Base-by-base conservation (phyloP, 1,140 invertebrate species). In the Atta texana region DNA sequence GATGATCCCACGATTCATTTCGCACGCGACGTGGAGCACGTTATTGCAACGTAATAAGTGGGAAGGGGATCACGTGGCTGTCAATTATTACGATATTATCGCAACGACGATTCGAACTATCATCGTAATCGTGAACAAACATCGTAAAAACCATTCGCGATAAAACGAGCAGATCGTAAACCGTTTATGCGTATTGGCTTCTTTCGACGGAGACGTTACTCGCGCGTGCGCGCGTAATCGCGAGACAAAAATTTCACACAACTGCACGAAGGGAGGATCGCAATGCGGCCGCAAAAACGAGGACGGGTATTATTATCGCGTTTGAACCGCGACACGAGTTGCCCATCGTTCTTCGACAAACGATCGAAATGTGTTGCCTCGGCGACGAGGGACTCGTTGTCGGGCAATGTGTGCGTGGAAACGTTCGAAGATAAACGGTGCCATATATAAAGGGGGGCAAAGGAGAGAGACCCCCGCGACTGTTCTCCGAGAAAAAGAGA, bases 281-380 rank as follows among this genome's bases (percentile, higher is more conserved):
- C 31, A n/a, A 49, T 24, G 28, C n/a, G 21, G 21, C 14, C 59
- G 44, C 59, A 21, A 55, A 31, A n/a, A 16, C 24, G 18, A 12
- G 18, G 16, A 4, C 63, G 12, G 63, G 28, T 12, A 69, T 81
- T 24, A 57, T 78, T 34, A 49, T 78, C 61, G 76, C 51, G 51
- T 55, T 80, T 39, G n/a, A 68, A 34, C 44, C 31, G 63, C 49
- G 77, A 80, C 31, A 68, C 31, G 44, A 51, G n/a, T 34, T 18
- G 31, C 12, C n/a, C 49, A 31, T 34, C 18, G 16, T 53, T 53
- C 18, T 14, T 14, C 61, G 49, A 34, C 10, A 55, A 69, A 81
- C 51, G 64, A 81, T 81, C 77, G 77, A 81, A 81, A 81, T 49
- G 51, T 57, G 63, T 69, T 55, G 49, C 31, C 76, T 66, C 59